Evolutionary conservation across 2,113 vertebrate genomes (phyloP).

Genomic region (Stigmatopora nigra): DNA sequence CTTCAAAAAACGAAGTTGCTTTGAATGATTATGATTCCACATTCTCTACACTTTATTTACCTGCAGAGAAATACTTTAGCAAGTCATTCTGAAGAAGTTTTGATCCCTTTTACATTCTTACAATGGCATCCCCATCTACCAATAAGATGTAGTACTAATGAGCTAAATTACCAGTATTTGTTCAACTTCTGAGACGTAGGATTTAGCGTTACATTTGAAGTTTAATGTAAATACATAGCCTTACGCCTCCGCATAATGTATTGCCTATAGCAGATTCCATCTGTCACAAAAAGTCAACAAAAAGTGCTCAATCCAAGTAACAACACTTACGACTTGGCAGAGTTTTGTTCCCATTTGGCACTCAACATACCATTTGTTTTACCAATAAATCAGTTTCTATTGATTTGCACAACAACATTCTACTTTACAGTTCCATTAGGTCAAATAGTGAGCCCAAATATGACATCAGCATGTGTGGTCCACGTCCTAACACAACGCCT

Average conservation of each 20-base stretch:
- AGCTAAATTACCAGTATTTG: too few species aligned
- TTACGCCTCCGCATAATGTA: neutral
- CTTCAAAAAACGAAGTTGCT: too few species aligned
- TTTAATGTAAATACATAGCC: neutral
- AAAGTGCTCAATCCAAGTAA: neutral
- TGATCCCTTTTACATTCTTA: too few species aligned
- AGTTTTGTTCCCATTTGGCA: slow-evolving; percentile 1
- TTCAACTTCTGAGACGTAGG: too few species aligned
- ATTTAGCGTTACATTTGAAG: too few species aligned
- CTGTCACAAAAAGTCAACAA: slow-evolving; percentile 3
- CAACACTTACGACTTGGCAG: slow-evolving; percentile 10
- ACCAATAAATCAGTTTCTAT: neutral
- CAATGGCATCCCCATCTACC: too few species aligned
- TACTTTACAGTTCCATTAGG: neutral
- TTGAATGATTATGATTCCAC: too few species aligned
- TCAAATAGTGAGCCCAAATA: slow-evolving; percentile 15
- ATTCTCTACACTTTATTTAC: too few species aligned
- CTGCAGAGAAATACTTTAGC: too few species aligned
- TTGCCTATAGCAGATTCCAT: neutral
- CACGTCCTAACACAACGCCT: slow-evolving; percentile 26
- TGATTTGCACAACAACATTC: neutral
- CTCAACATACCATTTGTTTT: neutral
- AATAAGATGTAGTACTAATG: too few species aligned
- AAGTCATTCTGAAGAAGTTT: too few species aligned
- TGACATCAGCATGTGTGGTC: slow-evolving; percentile 21